phyloP scores from a whole-genome alignment of 2,888 invertebrate genomes.

The Xylocampa areola region DNA sequence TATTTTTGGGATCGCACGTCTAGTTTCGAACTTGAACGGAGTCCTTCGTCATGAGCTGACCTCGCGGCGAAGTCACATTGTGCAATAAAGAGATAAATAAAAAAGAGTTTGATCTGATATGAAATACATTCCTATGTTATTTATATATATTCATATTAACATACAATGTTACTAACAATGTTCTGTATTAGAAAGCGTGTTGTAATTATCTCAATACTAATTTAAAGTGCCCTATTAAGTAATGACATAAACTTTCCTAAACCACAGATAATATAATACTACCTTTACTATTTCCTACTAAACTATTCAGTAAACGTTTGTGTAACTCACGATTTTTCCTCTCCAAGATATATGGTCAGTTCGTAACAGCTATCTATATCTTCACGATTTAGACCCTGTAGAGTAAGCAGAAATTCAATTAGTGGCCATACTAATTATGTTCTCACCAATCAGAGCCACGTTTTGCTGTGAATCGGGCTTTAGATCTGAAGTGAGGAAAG shows the following conservation, averaged over 20 bases:
- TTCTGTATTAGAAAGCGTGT: conserved; percentile 41
- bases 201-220: conserved; percentile 52
- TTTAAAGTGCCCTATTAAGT: conserved; percentile 56
- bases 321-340: conserved; percentile 56
- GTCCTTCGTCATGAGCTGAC: too few relatives aligned
- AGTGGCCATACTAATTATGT: conserved; percentile 48
- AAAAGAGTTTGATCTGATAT: too few relatives aligned
- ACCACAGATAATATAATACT: too few relatives aligned
- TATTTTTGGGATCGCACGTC: too few relatives aligned
- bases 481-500: conserved; percentile 9
- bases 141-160: too few relatives aligned
- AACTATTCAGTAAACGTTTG: conserved; percentile 47
- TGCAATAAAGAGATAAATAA: too few relatives aligned
- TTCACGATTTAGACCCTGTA: conserved; percentile 45
- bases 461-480: conserved; percentile 37
- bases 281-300: conserved; percentile 40
- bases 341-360: conserved; percentile 54
- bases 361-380: conserved; percentile 44
- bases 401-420: conserved; percentile 50
- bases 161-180: conserved; percentile 19
- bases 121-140: too few relatives aligned
- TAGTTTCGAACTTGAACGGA: too few relatives aligned
- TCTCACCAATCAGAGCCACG: conserved; percentile 54
- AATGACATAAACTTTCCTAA: conserved; percentile 33
- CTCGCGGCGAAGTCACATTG: too few relatives aligned